Conservation (phyloP, 2,888 invertebrate genomes). For the Dryobota labecula region DNA sequence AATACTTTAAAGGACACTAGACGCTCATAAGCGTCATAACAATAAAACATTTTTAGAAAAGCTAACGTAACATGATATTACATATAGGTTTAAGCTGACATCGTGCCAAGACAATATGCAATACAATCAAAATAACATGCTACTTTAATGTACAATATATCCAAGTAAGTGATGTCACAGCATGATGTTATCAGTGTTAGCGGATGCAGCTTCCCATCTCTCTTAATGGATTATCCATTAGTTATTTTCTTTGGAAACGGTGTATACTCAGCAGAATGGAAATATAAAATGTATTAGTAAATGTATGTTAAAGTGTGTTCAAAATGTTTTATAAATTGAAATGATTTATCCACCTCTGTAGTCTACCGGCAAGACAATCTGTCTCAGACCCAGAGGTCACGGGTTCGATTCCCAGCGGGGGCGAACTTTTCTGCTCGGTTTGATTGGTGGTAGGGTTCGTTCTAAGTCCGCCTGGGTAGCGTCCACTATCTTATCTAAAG, state of each 20-base stretch:
- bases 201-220: conserved; percentile 34
- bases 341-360: too few species aligned
- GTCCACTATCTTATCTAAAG: too few species aligned
- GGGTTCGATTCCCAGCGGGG: too few species aligned
- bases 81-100: background rate
- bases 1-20: too few species aligned
- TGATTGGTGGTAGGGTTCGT: too few species aligned
- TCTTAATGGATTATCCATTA: conserved; percentile 45
- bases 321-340: background rate
- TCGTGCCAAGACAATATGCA: conserved; percentile 46
- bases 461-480: too few species aligned
- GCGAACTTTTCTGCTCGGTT: too few species aligned
- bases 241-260: background rate
- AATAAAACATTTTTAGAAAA: too few species aligned
- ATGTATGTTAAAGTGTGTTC: conserved; percentile 1
- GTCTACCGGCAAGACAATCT: too few species aligned
- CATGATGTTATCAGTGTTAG: conserved; percentile 38
- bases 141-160: background rate
- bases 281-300: background rate
- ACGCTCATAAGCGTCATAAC: too few species aligned
- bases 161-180: conserved; percentile 21
- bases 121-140: conserved; percentile 23
- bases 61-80: background rate
- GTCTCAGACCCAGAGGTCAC: too few species aligned
- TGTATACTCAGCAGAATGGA: conserved; percentile 7